Percentiles rank a stretch among this genome's conserved stretches.
Conservation (phyloP, 2,888 invertebrate genomes). For the Morpho achilles region DNA sequence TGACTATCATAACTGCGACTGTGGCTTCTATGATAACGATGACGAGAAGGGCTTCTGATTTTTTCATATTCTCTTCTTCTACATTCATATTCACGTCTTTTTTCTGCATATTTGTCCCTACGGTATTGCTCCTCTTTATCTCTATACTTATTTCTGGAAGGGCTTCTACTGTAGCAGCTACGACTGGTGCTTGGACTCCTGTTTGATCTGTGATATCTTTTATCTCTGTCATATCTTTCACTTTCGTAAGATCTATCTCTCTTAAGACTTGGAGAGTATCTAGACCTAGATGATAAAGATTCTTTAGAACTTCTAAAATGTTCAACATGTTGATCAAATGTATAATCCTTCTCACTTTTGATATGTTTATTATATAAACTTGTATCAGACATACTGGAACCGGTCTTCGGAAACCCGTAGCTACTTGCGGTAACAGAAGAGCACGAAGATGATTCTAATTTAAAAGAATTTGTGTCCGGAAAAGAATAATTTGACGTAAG, state of each 20-base stretch:
- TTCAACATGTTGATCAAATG: constrained; percentile 2
- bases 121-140: constrained; percentile 33
- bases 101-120: constrained; percentile 34
- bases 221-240: constrained; percentile 34
- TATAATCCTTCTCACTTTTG: constrained; percentile 6
- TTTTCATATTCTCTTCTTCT: constrained; percentile 45
- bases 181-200: constrained; percentile 43
- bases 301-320: constrained; percentile 20
- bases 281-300: constrained; percentile 30
- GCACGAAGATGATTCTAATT: constrained; percentile 8
- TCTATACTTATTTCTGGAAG: constrained; percentile 38
- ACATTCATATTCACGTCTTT: constrained; percentile 40
- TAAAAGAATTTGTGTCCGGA: constrained; percentile 24
- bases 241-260: constrained; percentile 33
- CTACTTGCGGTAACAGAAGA: constrained; percentile 2
- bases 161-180: constrained; percentile 38
- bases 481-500: constrained; percentile 27
- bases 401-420: constrained; percentile 1
- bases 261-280: constrained; percentile 35
- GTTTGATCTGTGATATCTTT: constrained; percentile 33
- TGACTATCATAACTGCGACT: constrained; percentile 39
- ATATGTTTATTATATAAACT: constrained; percentile 10
- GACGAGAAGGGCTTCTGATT: constrained; percentile 35
- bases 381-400: constrained; percentile 4
- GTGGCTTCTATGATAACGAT: constrained; percentile 42